Percentiles rank a stretch among this genome's conserved stretches.
Evolutionary conservation across 2,797 vertebrate species (phyloP).

Genomic region (Dendrocincla fuliginosa): DNA sequence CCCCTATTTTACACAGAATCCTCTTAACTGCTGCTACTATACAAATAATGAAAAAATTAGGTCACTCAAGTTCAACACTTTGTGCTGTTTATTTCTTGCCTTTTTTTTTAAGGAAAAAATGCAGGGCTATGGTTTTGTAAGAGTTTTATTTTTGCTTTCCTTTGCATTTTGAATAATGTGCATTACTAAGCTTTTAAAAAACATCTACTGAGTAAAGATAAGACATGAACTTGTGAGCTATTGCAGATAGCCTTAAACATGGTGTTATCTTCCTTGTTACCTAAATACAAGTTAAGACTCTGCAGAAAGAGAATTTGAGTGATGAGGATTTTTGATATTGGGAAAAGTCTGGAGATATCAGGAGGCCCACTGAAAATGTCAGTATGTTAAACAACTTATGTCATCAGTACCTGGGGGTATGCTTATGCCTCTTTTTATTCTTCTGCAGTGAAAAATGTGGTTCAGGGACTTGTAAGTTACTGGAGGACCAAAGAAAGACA

Average conservation of each 20-base stretch:
- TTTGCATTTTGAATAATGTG: neutral
- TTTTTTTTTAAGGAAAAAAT: neutral
- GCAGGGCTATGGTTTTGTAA: neutral
- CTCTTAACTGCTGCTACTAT: neutral
- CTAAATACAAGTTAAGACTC: neutral
- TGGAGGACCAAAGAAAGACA: neutral
- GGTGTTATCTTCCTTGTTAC: neutral
- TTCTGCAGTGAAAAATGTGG: neutral
- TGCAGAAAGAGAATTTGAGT: neutral
- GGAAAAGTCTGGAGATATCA: neutral
- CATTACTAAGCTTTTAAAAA: neutral
- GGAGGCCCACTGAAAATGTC: neutral
- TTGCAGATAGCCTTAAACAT: neutral
- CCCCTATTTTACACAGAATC: neutral
- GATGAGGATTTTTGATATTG: neutral
- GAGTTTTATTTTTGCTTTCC: neutral
- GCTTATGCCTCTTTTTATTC: neutral
- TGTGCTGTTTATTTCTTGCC: neutral
- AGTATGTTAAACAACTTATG: neutral
- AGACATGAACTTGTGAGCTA: neutral
- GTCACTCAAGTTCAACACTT: neutral
- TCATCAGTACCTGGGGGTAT: neutral
- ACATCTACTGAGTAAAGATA: neutral
- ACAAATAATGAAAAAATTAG: neutral
- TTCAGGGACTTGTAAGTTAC: neutral